Evolutionary conservation across 1,140 invertebrate species (phyloP).

Genomic region (Aphelenchoides besseyi): DNA sequence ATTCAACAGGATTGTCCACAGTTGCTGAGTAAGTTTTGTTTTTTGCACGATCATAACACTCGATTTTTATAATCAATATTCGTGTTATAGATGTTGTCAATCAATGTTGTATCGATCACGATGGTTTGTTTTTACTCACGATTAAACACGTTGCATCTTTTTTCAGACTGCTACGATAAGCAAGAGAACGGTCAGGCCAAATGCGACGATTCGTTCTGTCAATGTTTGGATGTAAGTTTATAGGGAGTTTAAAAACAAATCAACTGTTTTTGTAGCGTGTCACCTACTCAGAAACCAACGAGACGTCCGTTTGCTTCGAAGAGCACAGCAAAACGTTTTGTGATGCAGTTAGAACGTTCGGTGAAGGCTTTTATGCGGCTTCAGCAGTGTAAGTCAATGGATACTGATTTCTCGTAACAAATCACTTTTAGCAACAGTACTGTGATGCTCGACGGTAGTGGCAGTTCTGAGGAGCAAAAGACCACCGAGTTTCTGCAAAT

Average conservation of each 20-base stretch:
- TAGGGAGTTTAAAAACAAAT: too few species aligned
- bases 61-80: neutral
- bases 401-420: neutral
- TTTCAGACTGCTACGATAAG: constrained; percentile 32
- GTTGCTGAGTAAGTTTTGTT: constrained; percentile 1
- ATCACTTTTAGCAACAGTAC: neutral
- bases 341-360: neutral
- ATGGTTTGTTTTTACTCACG: too few species aligned
- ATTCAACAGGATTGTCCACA: constrained; percentile 7
- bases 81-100: constrained; percentile 23
- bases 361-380: neutral
- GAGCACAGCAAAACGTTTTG: neutral
- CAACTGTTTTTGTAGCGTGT: neutral
- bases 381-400: neutral
- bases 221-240: constrained; percentile 8
- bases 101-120: constrained; percentile 25
- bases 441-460: neutral
- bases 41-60: neutral
- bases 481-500: too few species aligned
- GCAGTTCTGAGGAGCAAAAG: neutral
- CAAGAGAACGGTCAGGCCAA: constrained; percentile 30
- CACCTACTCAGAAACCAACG: neutral
- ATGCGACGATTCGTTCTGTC: constrained; percentile 25
- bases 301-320: neutral
- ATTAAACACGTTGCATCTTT: too few species aligned